These are phyloP conservation scores for Nasonia oneida DNA, from an alignment of 2,888 invertebrate species.

Conservation along the genomic window DNA sequence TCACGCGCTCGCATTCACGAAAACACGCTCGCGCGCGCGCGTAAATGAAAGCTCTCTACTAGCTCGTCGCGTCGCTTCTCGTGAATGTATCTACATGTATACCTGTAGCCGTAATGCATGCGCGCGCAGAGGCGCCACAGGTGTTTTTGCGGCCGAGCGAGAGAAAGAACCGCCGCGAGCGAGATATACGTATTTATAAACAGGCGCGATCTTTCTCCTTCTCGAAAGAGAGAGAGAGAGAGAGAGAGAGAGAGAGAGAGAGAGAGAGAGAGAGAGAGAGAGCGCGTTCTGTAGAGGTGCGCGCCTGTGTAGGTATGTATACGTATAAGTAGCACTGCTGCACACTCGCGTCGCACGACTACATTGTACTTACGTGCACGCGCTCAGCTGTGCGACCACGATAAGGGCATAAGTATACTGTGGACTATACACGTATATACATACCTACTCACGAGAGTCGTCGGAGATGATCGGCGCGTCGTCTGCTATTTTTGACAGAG, in stretches of 20 bases:
- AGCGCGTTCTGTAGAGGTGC: neutral
- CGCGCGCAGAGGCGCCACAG: constrained; percentile 30
- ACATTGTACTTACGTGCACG: neutral
- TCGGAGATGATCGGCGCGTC: constrained; percentile 19
- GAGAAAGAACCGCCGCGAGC: neutral
- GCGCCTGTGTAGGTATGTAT: neutral
- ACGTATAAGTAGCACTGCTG: neutral
- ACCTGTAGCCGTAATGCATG: neutral
- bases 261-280: neutral
- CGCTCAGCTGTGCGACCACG: neutral
- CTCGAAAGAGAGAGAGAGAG: neutral
- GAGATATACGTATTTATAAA: constrained; percentile 3
- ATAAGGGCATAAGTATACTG: neutral
- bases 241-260: neutral
- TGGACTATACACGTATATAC: neutral
- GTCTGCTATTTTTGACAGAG: constrained; percentile 47
- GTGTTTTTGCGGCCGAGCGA: constrained; percentile 18
- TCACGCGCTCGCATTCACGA: neutral
- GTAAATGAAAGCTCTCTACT: neutral
- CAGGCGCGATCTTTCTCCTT: neutral
- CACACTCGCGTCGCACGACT: too few species aligned
- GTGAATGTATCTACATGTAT: neutral
- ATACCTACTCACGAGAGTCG: too few species aligned
- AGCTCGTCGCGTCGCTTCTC: too few species aligned
- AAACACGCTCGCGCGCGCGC: neutral